phyloP scores from a whole-genome alignment of 1,140 invertebrate genomes.

The Lordiphosa collinella region DNA sequence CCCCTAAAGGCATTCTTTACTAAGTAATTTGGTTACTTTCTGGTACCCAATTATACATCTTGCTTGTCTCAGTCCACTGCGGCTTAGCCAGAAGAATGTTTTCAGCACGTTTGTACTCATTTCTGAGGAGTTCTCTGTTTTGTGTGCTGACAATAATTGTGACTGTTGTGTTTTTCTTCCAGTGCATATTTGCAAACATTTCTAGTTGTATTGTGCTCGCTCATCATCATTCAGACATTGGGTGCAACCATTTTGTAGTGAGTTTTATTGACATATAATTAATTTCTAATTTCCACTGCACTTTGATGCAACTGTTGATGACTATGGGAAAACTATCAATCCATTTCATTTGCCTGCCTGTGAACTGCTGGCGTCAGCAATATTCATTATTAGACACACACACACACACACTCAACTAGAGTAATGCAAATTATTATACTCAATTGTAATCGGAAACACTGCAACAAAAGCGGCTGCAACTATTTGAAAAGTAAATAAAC shows the following conservation, averaged over 20 bases:
- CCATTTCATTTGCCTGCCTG: conserved; percentile 1
- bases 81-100: too few relatives aligned
- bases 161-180: not conserved
- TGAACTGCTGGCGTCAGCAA: conserved; percentile 22
- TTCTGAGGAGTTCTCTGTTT: too few relatives aligned
- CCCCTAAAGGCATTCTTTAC: too few relatives aligned
- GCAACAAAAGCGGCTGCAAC: conserved; percentile 29
- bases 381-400: conserved; percentile 23
- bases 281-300: conserved; percentile 22
- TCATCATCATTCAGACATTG: conserved; percentile 2
- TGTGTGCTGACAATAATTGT: too few relatives aligned
- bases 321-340: conserved; percentile 22
- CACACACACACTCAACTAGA: conserved; percentile 1
- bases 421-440: conserved; percentile 10
- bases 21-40: too few relatives aligned
- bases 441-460: conserved; percentile 44
- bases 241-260: conserved; percentile 3
- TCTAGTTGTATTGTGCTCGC: not conserved
- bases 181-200: not conserved
- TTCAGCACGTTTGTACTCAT: too few relatives aligned
- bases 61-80: too few relatives aligned
- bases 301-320: conserved; percentile 27
- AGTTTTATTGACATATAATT: conserved; percentile 52
- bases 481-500: conserved; percentile 47
- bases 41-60: too few relatives aligned